phyloP scores from a whole-genome alignment of 2,888 invertebrate genomes.

The Acanthoscelides obtectus region DNA sequence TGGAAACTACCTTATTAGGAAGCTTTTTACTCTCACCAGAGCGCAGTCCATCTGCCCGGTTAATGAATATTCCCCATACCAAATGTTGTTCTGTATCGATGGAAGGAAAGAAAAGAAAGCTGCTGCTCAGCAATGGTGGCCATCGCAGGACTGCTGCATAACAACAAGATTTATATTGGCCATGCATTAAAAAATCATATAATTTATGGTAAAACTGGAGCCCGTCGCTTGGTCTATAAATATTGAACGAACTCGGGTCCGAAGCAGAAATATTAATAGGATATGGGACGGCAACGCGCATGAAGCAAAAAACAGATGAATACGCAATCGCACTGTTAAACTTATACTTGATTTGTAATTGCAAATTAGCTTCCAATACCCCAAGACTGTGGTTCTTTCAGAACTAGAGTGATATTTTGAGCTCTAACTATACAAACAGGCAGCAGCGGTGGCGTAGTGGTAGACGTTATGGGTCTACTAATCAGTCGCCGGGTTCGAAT shows the following conservation, averaged over 20 bases:
- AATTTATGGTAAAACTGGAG: slow-evolving; percentile 25
- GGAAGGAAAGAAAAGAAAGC: slow-evolving; percentile 25
- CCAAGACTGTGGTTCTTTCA: background rate
- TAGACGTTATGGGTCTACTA: too few species aligned
- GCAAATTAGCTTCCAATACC: slow-evolving; percentile 8
- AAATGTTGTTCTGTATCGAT: slow-evolving; percentile 8
- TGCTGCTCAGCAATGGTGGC: slow-evolving; percentile 11
- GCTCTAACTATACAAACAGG: too few species aligned
- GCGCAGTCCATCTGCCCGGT: slow-evolving; percentile 16
- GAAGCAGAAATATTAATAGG: slow-evolving; percentile 21
- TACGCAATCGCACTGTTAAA: slow-evolving; percentile 19
- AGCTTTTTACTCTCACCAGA: background rate
- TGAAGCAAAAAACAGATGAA: slow-evolving; percentile 16
- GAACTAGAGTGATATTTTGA: background rate
- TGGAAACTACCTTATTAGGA: background rate
- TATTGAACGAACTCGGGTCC: slow-evolving; percentile 19
- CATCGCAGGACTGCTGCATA: slow-evolving; percentile 18
- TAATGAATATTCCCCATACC: slow-evolving; percentile 23
- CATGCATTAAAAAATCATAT: slow-evolving; percentile 21
- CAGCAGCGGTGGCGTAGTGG: too few species aligned
- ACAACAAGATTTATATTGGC: slow-evolving; percentile 22
- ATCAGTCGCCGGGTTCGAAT: too few species aligned
- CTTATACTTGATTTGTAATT: slow-evolving; percentile 20
- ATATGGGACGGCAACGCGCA: slow-evolving; percentile 1
- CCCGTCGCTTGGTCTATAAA: slow-evolving; percentile 21